Evolutionary conservation across 2,888 invertebrate genomes (phyloP), one percentile per base, ranked within the genome.

Genomic region (Apamea crenata): DNA sequence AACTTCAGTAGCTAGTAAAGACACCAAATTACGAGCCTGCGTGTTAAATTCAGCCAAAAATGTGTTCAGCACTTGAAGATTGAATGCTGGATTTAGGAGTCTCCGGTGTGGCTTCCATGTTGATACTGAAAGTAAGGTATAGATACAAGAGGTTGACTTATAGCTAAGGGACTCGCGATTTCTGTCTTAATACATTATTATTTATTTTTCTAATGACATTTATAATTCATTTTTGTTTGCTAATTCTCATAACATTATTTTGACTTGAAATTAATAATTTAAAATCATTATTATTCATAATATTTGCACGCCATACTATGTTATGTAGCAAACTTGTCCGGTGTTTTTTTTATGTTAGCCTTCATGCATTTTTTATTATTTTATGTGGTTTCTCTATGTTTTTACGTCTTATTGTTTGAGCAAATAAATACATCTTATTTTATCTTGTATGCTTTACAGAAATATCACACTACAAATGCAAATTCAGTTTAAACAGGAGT

Each of bases 61-160:
- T 0, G 90, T 83, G 47, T 90, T 85, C 18, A 92, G 74, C 12
- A 91, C 85, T 67, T 86, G 82, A 32, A 90, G 88, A 36, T 90
- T 90, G 74, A 94, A 94, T 0, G 92, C 85, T 32, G 93, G 91
- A 40, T 85, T 91, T 12, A 94, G 75, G 2, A 92, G 68, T 53
- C 88, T 93, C 0, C 94, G 89, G 53, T 93, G 92, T 3, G 78
- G 79, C 56, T 91, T 92, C 94, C 94, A 94, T 65, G 56, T 75
- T 47, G 68, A 56, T 14, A 61, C 85, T 84, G 66, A 10, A 84
- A 84, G n/a, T n/a, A 40, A 36, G 12, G 21, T 5, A 21, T 16
- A 47, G 14, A 14, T 14, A 47, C 5, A n/a, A 44, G 6, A 44
- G 18, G 12, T 44, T 68, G 18, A 68, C 44, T 40, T 44, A n/a